These are phyloP conservation scores for Caenorhabditis sulstoni DNA, from an alignment of 2,888 invertebrate species.

Conservation along the genomic window DNA sequence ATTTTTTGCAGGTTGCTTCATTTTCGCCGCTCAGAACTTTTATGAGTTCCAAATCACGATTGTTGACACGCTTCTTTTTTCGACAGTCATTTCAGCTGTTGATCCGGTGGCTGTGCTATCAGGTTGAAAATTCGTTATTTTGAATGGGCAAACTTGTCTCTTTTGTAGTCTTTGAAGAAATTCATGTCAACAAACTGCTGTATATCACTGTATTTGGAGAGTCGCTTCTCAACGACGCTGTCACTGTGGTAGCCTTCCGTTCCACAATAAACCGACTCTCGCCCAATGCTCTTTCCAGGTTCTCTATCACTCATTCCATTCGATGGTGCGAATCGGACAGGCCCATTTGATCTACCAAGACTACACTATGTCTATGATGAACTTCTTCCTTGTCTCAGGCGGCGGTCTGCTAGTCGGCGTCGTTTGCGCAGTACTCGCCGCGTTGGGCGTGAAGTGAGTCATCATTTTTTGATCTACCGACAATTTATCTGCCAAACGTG, in stretches of 20 bases:
- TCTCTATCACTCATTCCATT: constrained; percentile 74
- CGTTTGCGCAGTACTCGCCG: constrained; percentile 70
- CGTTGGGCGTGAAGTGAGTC: constrained; percentile 72
- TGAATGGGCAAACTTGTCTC: neutral
- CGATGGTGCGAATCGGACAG: constrained; percentile 72
- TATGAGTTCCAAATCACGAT: constrained; percentile 66
- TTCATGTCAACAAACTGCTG: constrained; percentile 78
- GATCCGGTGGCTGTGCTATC: constrained; percentile 79
- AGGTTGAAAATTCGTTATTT: constrained; percentile 4
- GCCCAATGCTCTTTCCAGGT: constrained; percentile 54
- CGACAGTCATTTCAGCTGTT: constrained; percentile 76
- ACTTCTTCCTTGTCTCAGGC: constrained; percentile 75
- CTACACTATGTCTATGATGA: constrained; percentile 67
- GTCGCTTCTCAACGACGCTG: constrained; percentile 96
- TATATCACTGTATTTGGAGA: constrained; percentile 98
- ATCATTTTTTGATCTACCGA: neutral
- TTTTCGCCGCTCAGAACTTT: constrained; percentile 65
- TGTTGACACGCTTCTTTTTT: constrained; percentile 73
- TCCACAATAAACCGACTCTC: neutral
- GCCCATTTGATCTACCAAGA: constrained; percentile 69
- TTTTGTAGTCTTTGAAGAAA: constrained; percentile 76
- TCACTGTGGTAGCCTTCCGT: constrained; percentile 87
- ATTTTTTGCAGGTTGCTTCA: constrained; percentile 63
- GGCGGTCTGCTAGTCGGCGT: constrained; percentile 76
- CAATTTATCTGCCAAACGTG: constrained; percentile 11